A percentile compares a stretch with the other conserved stretches of the same genome.
These are phyloP conservation scores for Anarsia innoxiella DNA, from an alignment of 2,888 invertebrate genomes.

Conservation along the genomic window DNA sequence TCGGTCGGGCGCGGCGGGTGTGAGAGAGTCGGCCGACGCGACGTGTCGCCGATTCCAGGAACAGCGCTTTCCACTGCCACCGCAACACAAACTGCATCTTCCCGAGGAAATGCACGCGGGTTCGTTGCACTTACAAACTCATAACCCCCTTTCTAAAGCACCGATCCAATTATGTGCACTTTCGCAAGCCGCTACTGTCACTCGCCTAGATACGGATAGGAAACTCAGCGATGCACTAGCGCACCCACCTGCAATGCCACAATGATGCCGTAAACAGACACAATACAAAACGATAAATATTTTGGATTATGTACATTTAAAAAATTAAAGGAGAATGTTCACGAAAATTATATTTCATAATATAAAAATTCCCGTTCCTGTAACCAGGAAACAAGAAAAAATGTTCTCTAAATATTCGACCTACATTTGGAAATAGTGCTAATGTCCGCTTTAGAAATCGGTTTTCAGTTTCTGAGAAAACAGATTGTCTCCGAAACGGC, in stretches of 20 bases:
- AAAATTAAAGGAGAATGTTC: too few species aligned
- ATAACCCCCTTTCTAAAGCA: slow-evolving; percentile 76
- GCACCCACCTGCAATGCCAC: slow-evolving; percentile 48
- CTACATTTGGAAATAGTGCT: not conserved
- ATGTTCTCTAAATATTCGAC: not conserved
- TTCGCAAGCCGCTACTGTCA: slow-evolving; percentile 74
- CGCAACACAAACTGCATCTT: slow-evolving; percentile 50
- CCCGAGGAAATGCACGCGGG: slow-evolving; percentile 69
- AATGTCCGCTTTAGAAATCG: slow-evolving; percentile 11
- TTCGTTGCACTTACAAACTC: slow-evolving; percentile 75
- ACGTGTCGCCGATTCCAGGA: slow-evolving; percentile 56
- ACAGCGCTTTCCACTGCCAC: slow-evolving; percentile 60
- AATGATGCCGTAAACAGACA: too few species aligned
- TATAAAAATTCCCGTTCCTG: too few species aligned
- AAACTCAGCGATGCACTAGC: slow-evolving; percentile 57
- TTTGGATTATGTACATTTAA: too few species aligned
- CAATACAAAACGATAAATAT: too few species aligned
- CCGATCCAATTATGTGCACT: slow-evolving; percentile 76
- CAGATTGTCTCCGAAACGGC: slow-evolving; percentile 19
- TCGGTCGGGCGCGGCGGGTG: too few species aligned
- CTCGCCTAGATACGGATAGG: slow-evolving; percentile 74
- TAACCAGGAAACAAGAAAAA: not conserved
- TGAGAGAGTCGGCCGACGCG: too few species aligned
- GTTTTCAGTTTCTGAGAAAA: slow-evolving; percentile 10
- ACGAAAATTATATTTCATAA: too few species aligned